phyloP scores from a whole-genome alignment of 2,888 invertebrate genomes.

The Phania funesta region DNA sequence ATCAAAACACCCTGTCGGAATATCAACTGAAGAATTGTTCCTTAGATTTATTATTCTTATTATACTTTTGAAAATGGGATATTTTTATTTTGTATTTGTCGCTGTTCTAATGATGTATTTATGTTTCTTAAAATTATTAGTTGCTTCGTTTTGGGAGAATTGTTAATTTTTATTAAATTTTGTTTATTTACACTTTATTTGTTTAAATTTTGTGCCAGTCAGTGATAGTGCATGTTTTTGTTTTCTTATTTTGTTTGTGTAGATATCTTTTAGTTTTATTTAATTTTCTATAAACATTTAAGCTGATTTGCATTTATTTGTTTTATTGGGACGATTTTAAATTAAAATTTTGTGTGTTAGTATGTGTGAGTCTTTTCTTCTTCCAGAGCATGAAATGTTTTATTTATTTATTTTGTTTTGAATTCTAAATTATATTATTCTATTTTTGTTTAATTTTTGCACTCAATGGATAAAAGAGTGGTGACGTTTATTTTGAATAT shows the following conservation, averaged over 20 bases:
- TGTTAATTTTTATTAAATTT: constrained; percentile 31
- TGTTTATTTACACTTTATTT: constrained; percentile 20
- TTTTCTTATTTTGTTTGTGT: neutral
- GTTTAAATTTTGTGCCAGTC: constrained; percentile 54
- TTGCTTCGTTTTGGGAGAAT: constrained; percentile 9
- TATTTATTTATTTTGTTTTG: constrained; percentile 43
- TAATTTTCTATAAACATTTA: constrained; percentile 38
- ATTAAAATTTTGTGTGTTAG: constrained; percentile 8
- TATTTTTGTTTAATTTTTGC: neutral
- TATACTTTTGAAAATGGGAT: too few species aligned
- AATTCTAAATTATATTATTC: constrained; percentile 15
- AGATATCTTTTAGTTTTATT: constrained; percentile 32
- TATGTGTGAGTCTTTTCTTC: constrained; percentile 1
- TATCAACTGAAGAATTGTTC: too few species aligned
- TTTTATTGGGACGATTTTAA: constrained; percentile 40
- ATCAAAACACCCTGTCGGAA: too few species aligned
- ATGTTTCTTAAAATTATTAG: constrained; percentile 4
- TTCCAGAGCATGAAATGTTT: constrained; percentile 7
- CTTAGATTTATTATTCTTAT: too few species aligned
- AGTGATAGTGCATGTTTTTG: constrained; percentile 39
- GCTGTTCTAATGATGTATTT: neutral
- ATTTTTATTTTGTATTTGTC: too few species aligned
- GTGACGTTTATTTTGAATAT: constrained; percentile 51
- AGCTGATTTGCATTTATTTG: constrained; percentile 34
- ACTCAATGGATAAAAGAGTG: constrained; percentile 46